phyloP scores from a whole-genome alignment of 2,888 invertebrate genomes.

The Epinotia ramella region DNA sequence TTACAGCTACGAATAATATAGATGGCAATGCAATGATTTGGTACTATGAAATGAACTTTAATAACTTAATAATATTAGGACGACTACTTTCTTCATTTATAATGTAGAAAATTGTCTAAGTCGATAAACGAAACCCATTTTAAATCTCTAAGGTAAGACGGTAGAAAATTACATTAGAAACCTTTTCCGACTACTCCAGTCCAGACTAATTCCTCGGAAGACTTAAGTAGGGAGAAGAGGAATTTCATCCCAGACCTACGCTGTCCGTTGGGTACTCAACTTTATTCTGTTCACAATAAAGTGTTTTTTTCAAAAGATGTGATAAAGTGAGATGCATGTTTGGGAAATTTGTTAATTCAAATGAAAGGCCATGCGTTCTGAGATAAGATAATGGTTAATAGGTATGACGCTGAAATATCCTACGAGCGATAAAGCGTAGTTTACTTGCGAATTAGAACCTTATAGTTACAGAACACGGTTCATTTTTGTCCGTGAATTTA shows the following conservation, averaged over 20 bases:
- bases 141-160: neutral
- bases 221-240: neutral
- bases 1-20: too few species aligned
- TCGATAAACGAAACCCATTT: neutral
- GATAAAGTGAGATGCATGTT: neutral
- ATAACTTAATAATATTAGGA: too few species aligned
- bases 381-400: slow-evolving; percentile 31
- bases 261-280: neutral
- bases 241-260: slow-evolving; percentile 11
- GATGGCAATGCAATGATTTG: too few species aligned
- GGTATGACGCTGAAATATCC: slow-evolving; percentile 6
- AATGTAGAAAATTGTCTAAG: too few species aligned
- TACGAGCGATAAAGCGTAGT: slow-evolving; percentile 1
- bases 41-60: too few species aligned
- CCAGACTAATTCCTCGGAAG: slow-evolving; percentile 15
- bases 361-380: slow-evolving; percentile 26
- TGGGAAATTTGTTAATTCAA: slow-evolving; percentile 15
- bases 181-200: slow-evolving; percentile 17
- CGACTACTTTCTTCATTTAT: too few species aligned
- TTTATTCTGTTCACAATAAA: neutral
- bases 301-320: neutral
- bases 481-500: neutral
- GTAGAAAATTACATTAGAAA: slow-evolving; percentile 22
- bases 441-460: neutral
- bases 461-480: neutral